These are phyloP conservation scores for Xerus inauris DNA, from an alignment of 2,113 vertebrate species.

Conservation along the genomic window DNA sequence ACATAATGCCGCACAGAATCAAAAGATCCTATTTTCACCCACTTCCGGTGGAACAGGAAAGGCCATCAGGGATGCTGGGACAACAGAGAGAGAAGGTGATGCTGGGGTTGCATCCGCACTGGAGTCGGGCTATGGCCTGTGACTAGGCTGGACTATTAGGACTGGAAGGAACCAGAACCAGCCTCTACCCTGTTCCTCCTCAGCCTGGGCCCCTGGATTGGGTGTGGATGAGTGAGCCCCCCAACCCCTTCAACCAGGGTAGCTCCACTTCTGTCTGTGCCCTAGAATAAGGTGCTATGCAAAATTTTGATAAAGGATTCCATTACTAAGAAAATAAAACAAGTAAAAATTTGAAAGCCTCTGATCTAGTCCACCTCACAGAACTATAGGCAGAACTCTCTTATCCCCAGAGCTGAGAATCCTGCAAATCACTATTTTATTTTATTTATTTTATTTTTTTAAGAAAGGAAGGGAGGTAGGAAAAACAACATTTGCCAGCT, in stretches of 20 bases:
- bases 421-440: not conserved
- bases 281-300: not conserved
- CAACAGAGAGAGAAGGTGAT: not conserved
- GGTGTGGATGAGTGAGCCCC: not conserved
- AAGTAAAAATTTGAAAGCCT: not conserved
- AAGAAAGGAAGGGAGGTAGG: accelerated
- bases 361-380: not conserved
- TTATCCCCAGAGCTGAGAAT: not conserved
- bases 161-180: not conserved
- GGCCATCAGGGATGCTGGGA: not conserved
- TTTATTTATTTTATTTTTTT: no score
- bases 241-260: not conserved
- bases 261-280: not conserved
- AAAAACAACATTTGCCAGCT: not conserved
- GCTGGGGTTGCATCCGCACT: not conserved
- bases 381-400: not conserved
- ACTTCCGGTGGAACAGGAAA: not conserved
- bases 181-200: not conserved
- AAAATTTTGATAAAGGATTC: not conserved
- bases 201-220: not conserved
- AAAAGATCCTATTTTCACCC: not conserved
- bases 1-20: not conserved
- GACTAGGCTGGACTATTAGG: not conserved
- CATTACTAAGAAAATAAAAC: not conserved
- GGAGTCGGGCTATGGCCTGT: not conserved